phyloP scores from a whole-genome alignment of 2,888 invertebrate species.

The Paralinhomoeus sp. region DNA sequence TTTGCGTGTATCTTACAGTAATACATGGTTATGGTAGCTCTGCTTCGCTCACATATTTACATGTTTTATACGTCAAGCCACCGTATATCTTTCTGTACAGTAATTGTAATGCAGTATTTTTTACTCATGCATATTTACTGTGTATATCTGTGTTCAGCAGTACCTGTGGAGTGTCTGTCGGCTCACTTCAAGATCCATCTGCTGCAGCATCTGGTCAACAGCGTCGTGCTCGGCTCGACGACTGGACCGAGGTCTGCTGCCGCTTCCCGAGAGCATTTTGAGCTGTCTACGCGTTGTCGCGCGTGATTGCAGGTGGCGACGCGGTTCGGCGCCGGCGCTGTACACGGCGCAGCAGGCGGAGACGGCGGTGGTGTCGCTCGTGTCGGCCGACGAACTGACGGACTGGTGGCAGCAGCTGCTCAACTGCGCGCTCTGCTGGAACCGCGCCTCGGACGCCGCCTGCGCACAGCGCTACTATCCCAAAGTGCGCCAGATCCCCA shows the following conservation, averaged over 20 bases:
- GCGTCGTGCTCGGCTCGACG: background rate
- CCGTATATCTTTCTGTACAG: too few species aligned
- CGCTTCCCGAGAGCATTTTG: too few species aligned
- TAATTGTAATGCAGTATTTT: too few species aligned
- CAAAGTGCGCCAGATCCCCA: conserved; percentile 15
- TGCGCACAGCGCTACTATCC: conserved; percentile 18
- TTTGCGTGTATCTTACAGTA: too few species aligned
- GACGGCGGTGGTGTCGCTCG: background rate
- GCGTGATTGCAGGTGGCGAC: background rate
- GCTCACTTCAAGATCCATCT: background rate
- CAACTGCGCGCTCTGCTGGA: conserved; percentile 19
- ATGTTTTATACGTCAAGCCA: too few species aligned
- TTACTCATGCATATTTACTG: too few species aligned
- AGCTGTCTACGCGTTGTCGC: too few species aligned
- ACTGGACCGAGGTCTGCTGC: too few species aligned
- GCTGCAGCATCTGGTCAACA: background rate
- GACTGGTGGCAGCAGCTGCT: conserved; percentile 23
- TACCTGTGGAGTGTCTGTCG: background rate
- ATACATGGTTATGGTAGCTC: too few species aligned
- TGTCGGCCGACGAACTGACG: conserved; percentile 15
- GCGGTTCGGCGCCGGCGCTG: background rate
- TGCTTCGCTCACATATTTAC: too few species aligned
- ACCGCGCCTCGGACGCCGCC: conserved; percentile 11
- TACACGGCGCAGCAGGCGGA: background rate
- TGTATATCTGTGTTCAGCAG: too few species aligned